Evolutionary conservation across 2,113 vertebrate genomes (phyloP), one percentile per base, ranked within the genome.

Genomic region (Ursus arctos): DNA sequence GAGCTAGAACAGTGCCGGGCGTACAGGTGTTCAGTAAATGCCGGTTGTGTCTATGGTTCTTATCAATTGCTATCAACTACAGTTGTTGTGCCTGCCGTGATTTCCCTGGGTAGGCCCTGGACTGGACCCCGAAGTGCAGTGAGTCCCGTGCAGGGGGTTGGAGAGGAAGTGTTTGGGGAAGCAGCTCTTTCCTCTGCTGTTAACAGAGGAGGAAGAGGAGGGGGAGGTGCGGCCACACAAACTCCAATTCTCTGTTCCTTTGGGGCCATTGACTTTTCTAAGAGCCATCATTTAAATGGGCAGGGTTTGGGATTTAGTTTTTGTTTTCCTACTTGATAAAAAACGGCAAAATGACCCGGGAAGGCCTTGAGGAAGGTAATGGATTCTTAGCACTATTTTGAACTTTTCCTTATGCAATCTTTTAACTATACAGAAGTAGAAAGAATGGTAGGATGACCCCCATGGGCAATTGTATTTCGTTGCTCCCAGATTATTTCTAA

Each of bases 111-210:
- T 11, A 12, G 53, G 11, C 36, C 8, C 69, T 8, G 31, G 22
- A 12, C 14, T 11, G 61, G 59, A 14, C 26, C 67, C 57, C 0
- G 10, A 28, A 15, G 43, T 8, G 22, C 80, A 6, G 2, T 10
- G 4, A 16, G 49, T 24, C 55, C 71, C 5, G 1, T 31, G 79
- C 1, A 4, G 63, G n/a, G 69, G 47, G 2, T 7, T 22, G 36
- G 59, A 47, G 33, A 86, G 83, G 90, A 88, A 85, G 87, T 51
- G 55, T 74, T 40, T 4, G 71, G 83, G 94, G 84, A 89, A 77
- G 57, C 2, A 0, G 69, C 69, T 82, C 57, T 61, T 94, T 71
- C 92, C 67, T 82, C 40, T 33, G 74, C 59, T 18, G 36, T 15
- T 21, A 7, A 47, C 76, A 51, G 47, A 33, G 47, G 28, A 10